phyloP scores from a whole-genome alignment of 2,113 vertebrate genomes.

The Melanerpes formicivorus region DNA sequence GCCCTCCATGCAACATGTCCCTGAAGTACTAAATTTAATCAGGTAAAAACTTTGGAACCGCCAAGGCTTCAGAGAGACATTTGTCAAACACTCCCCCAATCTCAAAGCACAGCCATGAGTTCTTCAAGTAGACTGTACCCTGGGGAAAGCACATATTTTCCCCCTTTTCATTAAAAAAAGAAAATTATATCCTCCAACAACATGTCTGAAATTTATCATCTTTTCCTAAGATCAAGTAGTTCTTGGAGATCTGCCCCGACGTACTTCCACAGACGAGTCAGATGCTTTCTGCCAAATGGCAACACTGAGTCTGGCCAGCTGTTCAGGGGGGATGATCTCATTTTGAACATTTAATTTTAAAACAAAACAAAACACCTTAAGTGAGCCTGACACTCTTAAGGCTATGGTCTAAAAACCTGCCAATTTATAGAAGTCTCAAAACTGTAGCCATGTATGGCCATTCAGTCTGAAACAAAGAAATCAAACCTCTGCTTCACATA shows the following conservation, averaged over 20 bases:
- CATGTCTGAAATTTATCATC: neutral
- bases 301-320: neutral
- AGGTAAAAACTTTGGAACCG: neutral
- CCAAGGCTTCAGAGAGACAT: neutral
- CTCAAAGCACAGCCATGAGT: neutral
- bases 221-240: neutral
- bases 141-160: neutral
- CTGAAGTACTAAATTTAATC: neutral
- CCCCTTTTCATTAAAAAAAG: neutral
- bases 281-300: neutral
- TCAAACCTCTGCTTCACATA: neutral
- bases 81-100: neutral
- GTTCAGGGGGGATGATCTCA: neutral
- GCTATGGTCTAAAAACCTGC: neutral
- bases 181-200: neutral
- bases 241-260: neutral
- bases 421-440: neutral
- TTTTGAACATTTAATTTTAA: neutral
- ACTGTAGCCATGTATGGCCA: neutral
- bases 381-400: neutral
- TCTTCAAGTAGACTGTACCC: neutral
- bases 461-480: neutral
- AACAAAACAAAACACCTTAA: neutral
- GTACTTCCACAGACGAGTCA: neutral
- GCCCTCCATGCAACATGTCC: fast-evolving